Evolutionary conservation across 2,113 vertebrate species (phyloP).

Genomic region (Anguilla rostrata): DNA sequence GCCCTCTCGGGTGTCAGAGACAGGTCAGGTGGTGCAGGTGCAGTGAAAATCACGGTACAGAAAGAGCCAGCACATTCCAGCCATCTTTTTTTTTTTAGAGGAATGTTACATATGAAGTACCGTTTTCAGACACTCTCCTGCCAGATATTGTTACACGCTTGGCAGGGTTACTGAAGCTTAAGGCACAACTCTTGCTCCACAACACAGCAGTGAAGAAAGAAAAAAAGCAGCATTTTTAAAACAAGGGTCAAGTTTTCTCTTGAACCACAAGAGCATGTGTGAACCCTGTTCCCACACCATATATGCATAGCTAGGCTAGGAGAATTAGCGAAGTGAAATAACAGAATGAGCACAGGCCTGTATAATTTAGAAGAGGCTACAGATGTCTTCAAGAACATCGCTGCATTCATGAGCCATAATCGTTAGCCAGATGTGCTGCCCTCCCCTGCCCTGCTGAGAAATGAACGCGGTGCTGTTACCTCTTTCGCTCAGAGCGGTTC

Average conservation of each 20-base stretch:
- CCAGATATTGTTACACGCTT: conserved; percentile 7
- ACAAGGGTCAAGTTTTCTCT: neutral
- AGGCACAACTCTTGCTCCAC: neutral
- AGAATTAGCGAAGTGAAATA: neutral
- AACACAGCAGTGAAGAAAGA: neutral
- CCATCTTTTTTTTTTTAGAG: no score
- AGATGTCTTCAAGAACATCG: neutral
- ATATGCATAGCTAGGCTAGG: neutral
- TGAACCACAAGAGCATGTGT: neutral
- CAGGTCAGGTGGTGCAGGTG: neutral
- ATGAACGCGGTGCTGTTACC: neutral
- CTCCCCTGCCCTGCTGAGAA: neutral
- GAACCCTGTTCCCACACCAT: neutral
- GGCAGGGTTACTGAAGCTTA: conserved; percentile 16
- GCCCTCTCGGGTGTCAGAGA: neutral
- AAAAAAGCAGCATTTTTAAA: neutral
- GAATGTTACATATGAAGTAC: neutral
- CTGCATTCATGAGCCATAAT: neutral
- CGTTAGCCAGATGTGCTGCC: neutral
- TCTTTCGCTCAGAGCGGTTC: neutral
- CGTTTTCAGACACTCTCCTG: conserved; percentile 2
- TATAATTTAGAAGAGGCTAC: neutral
- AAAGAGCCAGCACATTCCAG: no score
- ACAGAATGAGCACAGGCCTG: neutral
- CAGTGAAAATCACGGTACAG: no score